Percentiles rank a stretch among this genome's conserved stretches.
Evolutionary conservation across 2,113 vertebrate genomes (phyloP).

Genomic region (Syngnathoides biaculeatus): DNA sequence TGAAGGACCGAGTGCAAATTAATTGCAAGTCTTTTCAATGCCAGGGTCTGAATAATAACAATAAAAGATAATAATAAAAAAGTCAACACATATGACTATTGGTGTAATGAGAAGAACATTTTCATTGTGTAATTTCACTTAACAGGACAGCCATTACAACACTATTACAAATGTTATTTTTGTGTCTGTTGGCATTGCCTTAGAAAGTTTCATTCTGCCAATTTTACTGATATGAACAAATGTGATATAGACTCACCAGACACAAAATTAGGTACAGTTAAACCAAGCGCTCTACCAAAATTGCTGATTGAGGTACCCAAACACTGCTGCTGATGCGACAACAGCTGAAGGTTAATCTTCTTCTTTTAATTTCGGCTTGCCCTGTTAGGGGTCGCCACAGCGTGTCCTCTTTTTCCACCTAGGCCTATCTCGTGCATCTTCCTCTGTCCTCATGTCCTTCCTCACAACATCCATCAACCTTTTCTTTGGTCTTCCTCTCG

Average conservation of each 20-base stretch:
- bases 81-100: conserved; percentile 32
- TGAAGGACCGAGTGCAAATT: conserved; percentile 48
- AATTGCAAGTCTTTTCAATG: conserved; percentile 48
- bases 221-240: conserved; percentile 12
- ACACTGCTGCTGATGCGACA: too few species aligned
- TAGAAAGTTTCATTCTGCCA: conserved; percentile 33
- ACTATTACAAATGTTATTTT: conserved; percentile 44
- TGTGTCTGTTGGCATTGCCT: conserved; percentile 22
- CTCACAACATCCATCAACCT: too few species aligned
- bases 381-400: too few species aligned
- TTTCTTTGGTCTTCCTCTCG: too few species aligned
- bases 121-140: conserved; percentile 46
- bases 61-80: conserved; percentile 37
- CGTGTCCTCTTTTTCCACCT: too few species aligned
- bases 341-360: too few species aligned
- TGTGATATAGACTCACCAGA: background rate
- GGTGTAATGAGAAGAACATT: conserved; percentile 47
- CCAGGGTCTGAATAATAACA: conserved; percentile 11
- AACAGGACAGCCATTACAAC: conserved; percentile 53
- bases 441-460: too few species aligned
- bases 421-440: too few species aligned
- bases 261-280: background rate
- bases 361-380: too few species aligned
- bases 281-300: too few species aligned
- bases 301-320: too few species aligned